Evolutionary conservation across 2,113 vertebrate genomes (phyloP), one percentile per base, ranked within the genome.

Genomic region (Mustelus asterias): DNA sequence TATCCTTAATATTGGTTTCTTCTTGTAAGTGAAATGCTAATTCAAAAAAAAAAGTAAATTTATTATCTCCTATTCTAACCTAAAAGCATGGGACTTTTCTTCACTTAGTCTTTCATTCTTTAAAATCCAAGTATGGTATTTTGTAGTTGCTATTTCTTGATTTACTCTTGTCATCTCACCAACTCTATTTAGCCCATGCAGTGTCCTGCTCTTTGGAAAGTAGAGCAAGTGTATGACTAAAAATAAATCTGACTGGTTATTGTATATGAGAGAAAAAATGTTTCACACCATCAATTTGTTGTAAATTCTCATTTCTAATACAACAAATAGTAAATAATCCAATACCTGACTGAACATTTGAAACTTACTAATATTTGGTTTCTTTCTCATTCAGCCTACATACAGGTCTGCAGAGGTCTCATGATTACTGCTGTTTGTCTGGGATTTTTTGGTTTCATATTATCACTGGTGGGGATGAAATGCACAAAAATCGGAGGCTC

Each of bases 401-500:
- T 99, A 80, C 99, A 99, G 60, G 98, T 98, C 2, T 98, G 98
- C 96, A 97, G 99, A 97, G 99, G 98, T 70, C 97, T 99, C 48
- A 98, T 98, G 96, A 97, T 99, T 96, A 98, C 97, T 0, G 97
- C 99, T 0, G 98, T 99, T 97, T 98, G 98, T 96, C 97, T 99
- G 69, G 99, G 99, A 69, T 99, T 99, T 96, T 99, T 99, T 0
- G 99, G 98, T 6, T 97, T 97, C 0, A 96, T 99, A 96, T 98
- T 99, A 95, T 98, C 98, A 13, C 98, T 99, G 95, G 96, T 99
- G 96, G 99, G 99, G 92, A 99, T 99, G 99, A 99, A 99, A 96
- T 99, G 99, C 96, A 99, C 99, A 13, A 99, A 99, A 97, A 98
- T 99, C 0, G 99, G 99, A 94, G 99, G 99, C 44, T 98, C 98